A percentile compares a stretch with the other conserved stretches of the same genome.
Evolutionary conservation across 1,140 invertebrate species (phyloP).

Genomic region (Formica selysi): DNA sequence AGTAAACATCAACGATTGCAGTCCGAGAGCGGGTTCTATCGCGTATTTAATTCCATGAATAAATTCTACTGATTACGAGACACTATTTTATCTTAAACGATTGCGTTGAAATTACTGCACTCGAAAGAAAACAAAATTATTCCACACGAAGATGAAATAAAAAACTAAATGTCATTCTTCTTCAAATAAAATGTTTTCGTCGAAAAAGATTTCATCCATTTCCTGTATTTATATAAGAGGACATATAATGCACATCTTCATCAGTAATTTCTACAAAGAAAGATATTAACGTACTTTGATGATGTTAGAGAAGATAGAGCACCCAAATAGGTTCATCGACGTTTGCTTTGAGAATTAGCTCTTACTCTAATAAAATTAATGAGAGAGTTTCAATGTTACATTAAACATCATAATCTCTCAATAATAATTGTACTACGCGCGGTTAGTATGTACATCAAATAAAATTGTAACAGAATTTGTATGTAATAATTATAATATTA

Average conservation of each 20-base stretch:
- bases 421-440: constrained; percentile 11
- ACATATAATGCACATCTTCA: background rate
- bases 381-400: background rate
- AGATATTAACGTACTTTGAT: background rate
- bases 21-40: background rate
- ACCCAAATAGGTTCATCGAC: background rate
- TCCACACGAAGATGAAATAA: background rate
- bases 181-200: background rate
- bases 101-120: constrained; percentile 16
- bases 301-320: background rate
- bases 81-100: constrained; percentile 5
- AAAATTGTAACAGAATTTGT: background rate
- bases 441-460: background rate
- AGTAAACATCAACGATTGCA: constrained; percentile 30
- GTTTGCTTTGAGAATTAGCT: constrained; percentile 14
- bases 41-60: constrained; percentile 25
- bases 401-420: background rate
- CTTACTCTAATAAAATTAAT: constrained; percentile 3
- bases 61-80: constrained; percentile 23
- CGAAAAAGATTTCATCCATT: background rate
- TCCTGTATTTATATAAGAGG: background rate
- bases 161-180: background rate
- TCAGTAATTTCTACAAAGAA: background rate
- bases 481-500: background rate
- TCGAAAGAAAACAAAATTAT: background rate